phyloP scores from a whole-genome alignment of 1,140 invertebrate species.

The Contarinia nasturtii region DNA sequence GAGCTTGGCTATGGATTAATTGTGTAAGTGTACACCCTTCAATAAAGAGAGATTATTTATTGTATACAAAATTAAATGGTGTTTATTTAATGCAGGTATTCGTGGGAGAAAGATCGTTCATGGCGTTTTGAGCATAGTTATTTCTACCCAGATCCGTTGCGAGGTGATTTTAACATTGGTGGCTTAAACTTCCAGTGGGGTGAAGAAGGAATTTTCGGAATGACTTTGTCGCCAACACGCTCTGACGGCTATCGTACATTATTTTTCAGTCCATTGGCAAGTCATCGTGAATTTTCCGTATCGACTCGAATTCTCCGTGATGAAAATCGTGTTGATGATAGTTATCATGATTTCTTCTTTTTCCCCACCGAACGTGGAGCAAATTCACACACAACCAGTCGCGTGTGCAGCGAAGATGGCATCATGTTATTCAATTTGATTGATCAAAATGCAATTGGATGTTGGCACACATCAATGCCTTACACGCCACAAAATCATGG shows the following conservation, averaged over 20 bases:
- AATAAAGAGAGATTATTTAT: no score
- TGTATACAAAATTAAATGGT: no score
- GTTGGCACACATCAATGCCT: conserved; percentile 49
- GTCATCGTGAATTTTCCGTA: conserved; percentile 53
- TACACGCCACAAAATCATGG: conserved; percentile 46
- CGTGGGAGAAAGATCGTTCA: conserved; percentile 49
- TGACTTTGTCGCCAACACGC: conserved; percentile 42
- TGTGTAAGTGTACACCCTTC: no score
- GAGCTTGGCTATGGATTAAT: conserved; percentile 62
- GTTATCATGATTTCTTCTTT: conserved; percentile 50
- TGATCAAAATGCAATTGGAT: conserved; percentile 60
- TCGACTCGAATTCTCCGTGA: conserved; percentile 51
- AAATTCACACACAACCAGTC: conserved; percentile 45
- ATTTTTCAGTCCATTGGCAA: conserved; percentile 59
- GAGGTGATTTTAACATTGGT: conserved; percentile 55
- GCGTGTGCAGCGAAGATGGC: conserved; percentile 49
- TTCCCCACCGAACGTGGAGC: conserved; percentile 40
- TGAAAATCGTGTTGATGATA: conserved; percentile 37
- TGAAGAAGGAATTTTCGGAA: conserved; percentile 62
- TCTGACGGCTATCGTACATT: conserved; percentile 44
- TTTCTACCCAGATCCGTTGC: conserved; percentile 57
- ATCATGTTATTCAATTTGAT: conserved; percentile 57
- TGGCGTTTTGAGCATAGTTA: conserved; percentile 58
- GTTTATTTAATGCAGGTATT: no score
- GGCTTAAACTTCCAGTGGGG: conserved; percentile 68